Evolutionary conservation across 2,113 vertebrate species (phyloP).

Genomic region (Tretioscincus oriximinensis): DNA sequence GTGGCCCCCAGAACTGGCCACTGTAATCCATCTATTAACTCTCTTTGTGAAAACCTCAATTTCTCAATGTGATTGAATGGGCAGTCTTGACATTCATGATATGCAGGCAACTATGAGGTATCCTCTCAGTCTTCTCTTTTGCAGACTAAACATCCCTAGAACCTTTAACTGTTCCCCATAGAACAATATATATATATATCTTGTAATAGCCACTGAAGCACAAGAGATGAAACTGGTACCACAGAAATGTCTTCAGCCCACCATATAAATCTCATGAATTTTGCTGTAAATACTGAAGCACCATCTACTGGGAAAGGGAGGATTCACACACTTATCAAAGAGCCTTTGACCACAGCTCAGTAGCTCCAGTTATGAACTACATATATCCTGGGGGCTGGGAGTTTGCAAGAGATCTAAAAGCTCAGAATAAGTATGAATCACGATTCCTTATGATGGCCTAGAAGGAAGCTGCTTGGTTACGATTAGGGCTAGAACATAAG

Average conservation of each 20-base stretch:
- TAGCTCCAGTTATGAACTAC: not conserved
- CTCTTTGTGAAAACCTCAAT: no score
- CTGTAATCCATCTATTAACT: no score
- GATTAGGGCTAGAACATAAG: not conserved
- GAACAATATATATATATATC: not conserved
- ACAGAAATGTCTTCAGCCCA: not conserved
- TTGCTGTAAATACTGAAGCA: conserved; percentile 23
- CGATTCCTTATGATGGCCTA: not conserved
- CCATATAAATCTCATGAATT: conserved; percentile 13
- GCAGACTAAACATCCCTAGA: no score
- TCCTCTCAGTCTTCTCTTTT: no score
- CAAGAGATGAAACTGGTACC: not conserved
- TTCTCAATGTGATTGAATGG: no score
- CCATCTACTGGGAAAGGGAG: conserved; percentile 20
- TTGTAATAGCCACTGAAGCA: not conserved
- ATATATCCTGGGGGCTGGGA: not conserved
- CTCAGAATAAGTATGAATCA: not conserved
- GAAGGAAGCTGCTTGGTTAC: not conserved
- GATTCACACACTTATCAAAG: not conserved
- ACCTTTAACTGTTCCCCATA: no score
- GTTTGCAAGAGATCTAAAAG: not conserved
- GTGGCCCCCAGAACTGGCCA: no score
- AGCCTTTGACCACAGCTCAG: not conserved
- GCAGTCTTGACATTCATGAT: no score
- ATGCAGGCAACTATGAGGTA: no score